A percentile compares a stretch with the other conserved stretches of the same genome.
Conservation (phyloP, 2,797 vertebrate species). For the Vespertilio murinus region DNA sequence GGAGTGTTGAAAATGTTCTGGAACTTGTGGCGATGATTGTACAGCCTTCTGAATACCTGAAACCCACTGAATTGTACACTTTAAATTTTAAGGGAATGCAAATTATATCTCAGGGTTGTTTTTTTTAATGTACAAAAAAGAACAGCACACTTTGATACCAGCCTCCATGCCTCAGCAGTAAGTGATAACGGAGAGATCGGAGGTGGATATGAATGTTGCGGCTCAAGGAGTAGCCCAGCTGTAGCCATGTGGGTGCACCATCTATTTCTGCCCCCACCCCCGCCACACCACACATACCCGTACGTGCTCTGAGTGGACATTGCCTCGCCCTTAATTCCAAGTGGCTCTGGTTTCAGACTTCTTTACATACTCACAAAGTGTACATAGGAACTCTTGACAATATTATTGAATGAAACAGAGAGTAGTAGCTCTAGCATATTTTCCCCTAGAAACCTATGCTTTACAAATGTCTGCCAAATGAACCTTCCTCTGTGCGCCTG, state of each 20-base stretch:
- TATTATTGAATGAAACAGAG: background rate
- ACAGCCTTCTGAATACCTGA: background rate
- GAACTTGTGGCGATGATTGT: background rate
- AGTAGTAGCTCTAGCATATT: background rate
- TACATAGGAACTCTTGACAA: background rate
- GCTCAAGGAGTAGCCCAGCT: background rate
- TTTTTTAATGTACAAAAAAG: background rate
- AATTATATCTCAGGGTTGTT: background rate
- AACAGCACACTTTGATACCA: background rate
- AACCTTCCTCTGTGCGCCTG: background rate
- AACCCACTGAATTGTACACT: background rate
- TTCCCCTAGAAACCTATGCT: background rate
- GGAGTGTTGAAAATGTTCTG: background rate
- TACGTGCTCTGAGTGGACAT: background rate
- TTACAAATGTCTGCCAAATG: background rate
- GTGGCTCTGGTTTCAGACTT: background rate
- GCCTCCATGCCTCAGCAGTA: background rate
- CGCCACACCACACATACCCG: background rate
- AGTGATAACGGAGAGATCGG: background rate
- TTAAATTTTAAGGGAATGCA: slow-evolving; percentile 18
- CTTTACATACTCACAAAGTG: background rate
- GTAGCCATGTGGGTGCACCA: background rate
- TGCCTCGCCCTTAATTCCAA: background rate
- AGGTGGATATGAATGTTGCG: background rate
- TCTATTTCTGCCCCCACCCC: background rate